Conservation (phyloP, 2,888 invertebrate genomes). For the Lysandra bellargus region DNA sequence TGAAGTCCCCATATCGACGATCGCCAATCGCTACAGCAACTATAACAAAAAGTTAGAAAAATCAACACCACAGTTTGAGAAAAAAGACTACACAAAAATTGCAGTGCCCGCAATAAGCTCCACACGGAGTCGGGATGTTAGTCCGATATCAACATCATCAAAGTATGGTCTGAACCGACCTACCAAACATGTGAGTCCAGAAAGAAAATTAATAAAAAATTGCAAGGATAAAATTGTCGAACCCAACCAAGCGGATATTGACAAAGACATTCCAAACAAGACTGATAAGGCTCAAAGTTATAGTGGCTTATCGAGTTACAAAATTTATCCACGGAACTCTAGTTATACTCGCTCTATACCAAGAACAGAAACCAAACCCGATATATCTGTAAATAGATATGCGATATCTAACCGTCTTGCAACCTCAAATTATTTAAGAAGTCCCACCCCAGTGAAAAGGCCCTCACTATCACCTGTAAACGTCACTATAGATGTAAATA, state of each 20-base stretch:
- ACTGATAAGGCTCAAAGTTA: constrained; percentile 78
- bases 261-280: constrained; percentile 80
- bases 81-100: constrained; percentile 76
- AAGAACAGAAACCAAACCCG: constrained; percentile 59
- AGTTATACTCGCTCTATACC: constrained; percentile 62
- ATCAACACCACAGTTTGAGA: constrained; percentile 60
- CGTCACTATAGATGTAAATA: constrained; percentile 48
- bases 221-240: constrained; percentile 76
- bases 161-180: constrained; percentile 67
- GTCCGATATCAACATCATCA: constrained; percentile 71
- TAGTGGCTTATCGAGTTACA: constrained; percentile 73
- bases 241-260: constrained; percentile 78
- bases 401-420: constrained; percentile 68
- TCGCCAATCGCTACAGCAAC: constrained; percentile 67
- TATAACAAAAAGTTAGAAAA: constrained; percentile 58
- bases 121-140: constrained; percentile 78
- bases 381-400: constrained; percentile 62
- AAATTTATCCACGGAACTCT: constrained; percentile 76
- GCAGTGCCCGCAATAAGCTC: constrained; percentile 57
- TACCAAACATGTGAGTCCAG: constrained; percentile 76
- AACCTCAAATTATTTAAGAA: constrained; percentile 66
- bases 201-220: constrained; percentile 62
- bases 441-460: constrained; percentile 65
- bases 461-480: constrained; percentile 65
- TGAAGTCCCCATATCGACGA: constrained; percentile 67